phyloP scores from a whole-genome alignment of 2,888 invertebrate genomes.

The Drosophila falleni region DNA sequence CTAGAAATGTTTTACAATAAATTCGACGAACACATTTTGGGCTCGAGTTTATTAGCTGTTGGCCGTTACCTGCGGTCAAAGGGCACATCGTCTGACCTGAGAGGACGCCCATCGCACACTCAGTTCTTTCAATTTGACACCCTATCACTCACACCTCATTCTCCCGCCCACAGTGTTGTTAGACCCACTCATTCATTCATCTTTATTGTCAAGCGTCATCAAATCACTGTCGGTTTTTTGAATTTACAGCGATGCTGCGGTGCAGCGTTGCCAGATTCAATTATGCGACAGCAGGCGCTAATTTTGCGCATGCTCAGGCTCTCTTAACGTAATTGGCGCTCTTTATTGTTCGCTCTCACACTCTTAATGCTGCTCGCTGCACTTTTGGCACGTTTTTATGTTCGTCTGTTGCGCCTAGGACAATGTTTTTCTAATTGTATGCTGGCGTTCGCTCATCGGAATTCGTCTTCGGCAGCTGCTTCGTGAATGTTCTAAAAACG shows the following conservation, averaged over 20 bases:
- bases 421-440: conserved; percentile 82
- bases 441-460: conserved; percentile 32
- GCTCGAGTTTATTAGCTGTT: conserved; percentile 75
- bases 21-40: conserved; percentile 73
- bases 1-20: conserved; percentile 74
- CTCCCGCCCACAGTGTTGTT: not conserved
- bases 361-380: conserved; percentile 35
- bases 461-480: conserved; percentile 13
- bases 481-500: conserved; percentile 76
- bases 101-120: conserved; percentile 7
- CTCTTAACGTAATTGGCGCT: conserved; percentile 41
- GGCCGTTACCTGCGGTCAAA: conserved; percentile 76
- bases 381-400: conserved; percentile 51
- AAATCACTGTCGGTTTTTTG: conserved; percentile 68
- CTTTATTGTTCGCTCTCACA: conserved; percentile 3
- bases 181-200: conserved; percentile 60
- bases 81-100: conserved; percentile 38
- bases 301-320: conserved; percentile 53
- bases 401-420: conserved; percentile 81
- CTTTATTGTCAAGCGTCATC: conserved; percentile 71
- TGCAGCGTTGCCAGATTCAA: conserved; percentile 66
- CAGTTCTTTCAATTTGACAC: conserved; percentile 9
- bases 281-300: conserved; percentile 10
- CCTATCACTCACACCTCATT: not conserved
- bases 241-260: conserved; percentile 22